Conservation (phyloP, 2,888 invertebrate genomes). For the Drosophila paranaensis region DNA sequence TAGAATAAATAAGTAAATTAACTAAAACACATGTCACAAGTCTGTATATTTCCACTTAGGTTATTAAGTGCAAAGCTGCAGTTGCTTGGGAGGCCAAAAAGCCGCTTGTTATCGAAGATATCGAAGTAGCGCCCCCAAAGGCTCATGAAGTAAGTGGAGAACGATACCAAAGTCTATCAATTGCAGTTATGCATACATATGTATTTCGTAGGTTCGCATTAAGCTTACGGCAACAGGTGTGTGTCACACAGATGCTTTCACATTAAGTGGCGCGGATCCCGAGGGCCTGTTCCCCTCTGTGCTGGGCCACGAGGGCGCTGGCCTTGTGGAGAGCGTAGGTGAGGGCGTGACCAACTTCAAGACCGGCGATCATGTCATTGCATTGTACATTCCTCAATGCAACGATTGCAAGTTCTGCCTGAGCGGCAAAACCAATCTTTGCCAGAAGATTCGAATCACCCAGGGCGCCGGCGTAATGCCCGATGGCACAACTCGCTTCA, state of each 20-base stretch:
- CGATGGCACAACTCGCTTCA: slow-evolving; percentile 94
- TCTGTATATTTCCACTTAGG: slow-evolving; percentile 85
- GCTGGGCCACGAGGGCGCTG: slow-evolving; percentile 98
- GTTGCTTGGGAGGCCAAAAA: slow-evolving; percentile 98
- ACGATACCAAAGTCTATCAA: slow-evolving; percentile 8
- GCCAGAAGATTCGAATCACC: slow-evolving; percentile 94
- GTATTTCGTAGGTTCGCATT: slow-evolving; percentile 85
- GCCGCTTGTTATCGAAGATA: slow-evolving; percentile 94
- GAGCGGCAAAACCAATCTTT: slow-evolving; percentile 98
- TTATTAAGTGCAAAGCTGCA: slow-evolving; percentile 96
- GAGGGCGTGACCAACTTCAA: slow-evolving; percentile 94
- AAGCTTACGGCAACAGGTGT: slow-evolving; percentile 92
- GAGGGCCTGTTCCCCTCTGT: slow-evolving; percentile 97
- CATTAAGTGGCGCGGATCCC: slow-evolving; percentile 93
- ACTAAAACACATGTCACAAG: neutral
- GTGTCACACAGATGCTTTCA: slow-evolving; percentile 97
- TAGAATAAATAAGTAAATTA: slow-evolving; percentile 21
- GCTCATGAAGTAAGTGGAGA: slow-evolving; percentile 91
- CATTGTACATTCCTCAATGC: slow-evolving; percentile 98
- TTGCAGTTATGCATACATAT: neutral
- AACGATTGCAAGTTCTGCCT: slow-evolving; percentile 98
- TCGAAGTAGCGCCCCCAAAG: slow-evolving; percentile 97
- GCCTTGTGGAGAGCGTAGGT: slow-evolving; percentile 98
- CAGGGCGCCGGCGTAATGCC: slow-evolving; percentile 97
- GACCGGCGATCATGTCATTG: slow-evolving; percentile 98